Percentiles rank a stretch among this genome's conserved stretches.
Evolutionary conservation across 2,888 invertebrate genomes (phyloP).

Genomic region (Bugula neritina): DNA sequence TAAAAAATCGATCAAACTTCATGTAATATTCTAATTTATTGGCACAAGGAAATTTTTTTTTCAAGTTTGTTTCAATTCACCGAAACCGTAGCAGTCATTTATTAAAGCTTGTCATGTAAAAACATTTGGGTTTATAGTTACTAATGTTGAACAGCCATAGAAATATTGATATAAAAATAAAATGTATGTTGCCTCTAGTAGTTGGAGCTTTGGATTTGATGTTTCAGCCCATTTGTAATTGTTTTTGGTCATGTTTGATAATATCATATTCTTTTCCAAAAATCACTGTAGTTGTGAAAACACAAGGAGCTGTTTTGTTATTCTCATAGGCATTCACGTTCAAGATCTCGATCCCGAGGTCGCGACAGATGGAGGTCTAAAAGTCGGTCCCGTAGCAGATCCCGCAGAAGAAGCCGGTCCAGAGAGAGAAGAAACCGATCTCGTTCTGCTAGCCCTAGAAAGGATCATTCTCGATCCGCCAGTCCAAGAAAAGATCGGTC

Average conservation of each 20-base stretch:
- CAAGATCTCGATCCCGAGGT: constrained; percentile 36
- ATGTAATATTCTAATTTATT: too few relatives aligned
- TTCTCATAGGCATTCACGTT: constrained; percentile 34
- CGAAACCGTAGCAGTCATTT: too few relatives aligned
- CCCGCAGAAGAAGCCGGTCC: constrained; percentile 30
- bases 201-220: not conserved
- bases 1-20: too few relatives aligned
- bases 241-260: not conserved
- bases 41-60: too few relatives aligned
- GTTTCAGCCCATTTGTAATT: not conserved
- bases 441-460: not conserved
- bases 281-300: not conserved
- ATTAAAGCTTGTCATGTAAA: too few relatives aligned
- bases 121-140: too few relatives aligned
- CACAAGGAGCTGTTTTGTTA: not conserved
- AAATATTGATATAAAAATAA: not conserved
- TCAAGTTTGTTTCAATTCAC: too few relatives aligned
- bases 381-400: constrained; percentile 4
- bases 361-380: not conserved
- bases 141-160: not conserved
- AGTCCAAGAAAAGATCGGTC: constrained; percentile 14
- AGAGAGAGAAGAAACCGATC: constrained; percentile 47
- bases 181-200: constrained; percentile 30
- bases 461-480: not conserved
- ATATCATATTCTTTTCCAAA: too few relatives aligned